Percentiles rank a stretch among this genome's conserved stretches.
These are phyloP conservation scores for Nasua narica DNA, from an alignment of 2,797 vertebrate genomes.

Conservation along the genomic window DNA sequence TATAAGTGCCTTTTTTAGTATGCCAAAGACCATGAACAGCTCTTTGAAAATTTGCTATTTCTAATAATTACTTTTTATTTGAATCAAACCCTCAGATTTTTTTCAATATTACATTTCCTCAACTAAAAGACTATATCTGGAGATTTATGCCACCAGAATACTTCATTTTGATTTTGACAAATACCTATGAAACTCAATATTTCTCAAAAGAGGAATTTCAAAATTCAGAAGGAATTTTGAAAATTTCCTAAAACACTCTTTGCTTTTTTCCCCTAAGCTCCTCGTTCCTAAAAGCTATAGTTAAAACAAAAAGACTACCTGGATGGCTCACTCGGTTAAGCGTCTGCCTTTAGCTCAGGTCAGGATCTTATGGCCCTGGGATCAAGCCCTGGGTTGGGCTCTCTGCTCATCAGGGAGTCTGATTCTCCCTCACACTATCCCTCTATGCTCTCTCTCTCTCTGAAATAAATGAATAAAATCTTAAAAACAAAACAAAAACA, in stretches of 20 bases:
- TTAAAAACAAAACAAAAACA: not conserved
- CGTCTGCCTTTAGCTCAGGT: not conserved
- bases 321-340: not conserved
- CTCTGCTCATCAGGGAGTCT: not conserved
- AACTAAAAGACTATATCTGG: not conserved
- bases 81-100: not conserved
- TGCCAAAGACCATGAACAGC: not conserved
- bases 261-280: not conserved
- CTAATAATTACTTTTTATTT: conserved; percentile 8
- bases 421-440: not conserved
- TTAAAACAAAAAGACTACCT: not conserved
- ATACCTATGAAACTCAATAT: not conserved
- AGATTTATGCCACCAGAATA: not conserved
- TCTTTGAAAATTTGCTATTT: conserved; percentile 5
- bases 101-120: not conserved
- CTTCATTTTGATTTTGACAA: not conserved
- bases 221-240: conserved; percentile 4
- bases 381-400: not conserved
- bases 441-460: not conserved
- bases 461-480: not conserved
- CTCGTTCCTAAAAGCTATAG: not conserved
- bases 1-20: not conserved
- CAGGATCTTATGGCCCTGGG: not conserved
- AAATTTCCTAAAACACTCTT: not conserved
- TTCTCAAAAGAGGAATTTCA: not conserved